These are phyloP conservation scores for Notodonta ziczac DNA, from an alignment of 2,888 invertebrate genomes.

Conservation along the genomic window DNA sequence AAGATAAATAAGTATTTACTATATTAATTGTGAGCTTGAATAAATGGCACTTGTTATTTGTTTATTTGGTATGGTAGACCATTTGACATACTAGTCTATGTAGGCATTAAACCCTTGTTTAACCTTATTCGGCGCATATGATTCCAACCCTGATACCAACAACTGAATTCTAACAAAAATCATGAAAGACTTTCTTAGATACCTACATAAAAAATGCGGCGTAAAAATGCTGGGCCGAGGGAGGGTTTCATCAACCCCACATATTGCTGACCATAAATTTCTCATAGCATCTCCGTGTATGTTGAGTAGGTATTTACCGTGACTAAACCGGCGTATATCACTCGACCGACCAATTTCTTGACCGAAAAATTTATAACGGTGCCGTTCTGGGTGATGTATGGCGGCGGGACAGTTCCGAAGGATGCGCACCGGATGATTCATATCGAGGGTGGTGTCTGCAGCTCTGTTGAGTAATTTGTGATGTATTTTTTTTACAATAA, in stretches of 20 bases:
- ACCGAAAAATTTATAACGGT: conserved; percentile 82
- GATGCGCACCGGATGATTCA: conserved; percentile 30
- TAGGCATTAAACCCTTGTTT: too few species aligned
- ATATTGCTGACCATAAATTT: conserved; percentile 76
- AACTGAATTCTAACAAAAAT: neutral
- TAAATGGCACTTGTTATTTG: too few species aligned
- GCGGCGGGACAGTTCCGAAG: conserved; percentile 47
- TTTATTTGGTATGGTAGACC: too few species aligned
- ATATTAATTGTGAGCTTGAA: too few species aligned
- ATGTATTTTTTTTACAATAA: neutral
- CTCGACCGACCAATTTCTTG: conserved; percentile 76
- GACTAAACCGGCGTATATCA: conserved; percentile 69
- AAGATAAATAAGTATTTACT: too few species aligned
- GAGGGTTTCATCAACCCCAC: conserved; percentile 65
- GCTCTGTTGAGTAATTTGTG: neutral
- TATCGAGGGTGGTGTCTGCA: conserved; percentile 19
- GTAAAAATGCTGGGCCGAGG: conserved; percentile 45
- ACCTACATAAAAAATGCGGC: conserved; percentile 51
- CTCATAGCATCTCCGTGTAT: conserved; percentile 53
- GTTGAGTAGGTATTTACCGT: conserved; percentile 67
- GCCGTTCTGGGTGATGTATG: conserved; percentile 58
- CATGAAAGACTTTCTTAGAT: conserved; percentile 25
- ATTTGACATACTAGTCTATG: too few species aligned
- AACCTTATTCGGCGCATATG: too few species aligned
- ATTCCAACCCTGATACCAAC: neutral